phyloP scores from a whole-genome alignment of 2,113 vertebrate genomes.

The Ochotona princeps region DNA sequence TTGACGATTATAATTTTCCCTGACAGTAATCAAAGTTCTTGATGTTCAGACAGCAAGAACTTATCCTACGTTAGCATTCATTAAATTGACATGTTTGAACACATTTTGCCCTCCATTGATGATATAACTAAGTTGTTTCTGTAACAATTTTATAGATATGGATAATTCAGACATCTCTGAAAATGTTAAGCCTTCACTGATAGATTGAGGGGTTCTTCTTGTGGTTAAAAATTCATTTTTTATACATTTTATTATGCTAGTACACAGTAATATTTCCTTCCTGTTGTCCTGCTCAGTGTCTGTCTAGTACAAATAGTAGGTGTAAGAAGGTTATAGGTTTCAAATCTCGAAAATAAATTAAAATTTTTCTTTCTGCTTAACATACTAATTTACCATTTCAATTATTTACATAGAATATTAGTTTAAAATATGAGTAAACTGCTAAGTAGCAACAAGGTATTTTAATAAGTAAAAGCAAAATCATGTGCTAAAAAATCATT shows the following conservation, averaged over 20 bases:
- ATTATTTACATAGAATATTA: not conserved
- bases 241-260: not conserved
- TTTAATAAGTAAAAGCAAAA: constrained; percentile 3
- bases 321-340: not conserved
- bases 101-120: not conserved
- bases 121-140: not conserved
- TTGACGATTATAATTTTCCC: not conserved
- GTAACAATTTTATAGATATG: not conserved
- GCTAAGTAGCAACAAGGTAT: not conserved
- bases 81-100: not conserved
- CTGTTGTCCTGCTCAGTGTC: constrained; percentile 13
- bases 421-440: not conserved
- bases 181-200: not conserved
- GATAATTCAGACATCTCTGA: not conserved
- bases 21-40: constrained; percentile 22
- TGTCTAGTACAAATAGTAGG: not conserved
- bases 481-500: not conserved
- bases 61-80: not conserved
- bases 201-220: not conserved
- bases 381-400: not conserved
- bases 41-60: not conserved
- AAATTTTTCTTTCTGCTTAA: not conserved
- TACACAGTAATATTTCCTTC: not conserved
- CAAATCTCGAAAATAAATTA: constrained; percentile 37
- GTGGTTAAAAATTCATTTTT: not conserved